phyloP scores from a whole-genome alignment of 2,113 vertebrate species.

The Spea multiplicata region DNA sequence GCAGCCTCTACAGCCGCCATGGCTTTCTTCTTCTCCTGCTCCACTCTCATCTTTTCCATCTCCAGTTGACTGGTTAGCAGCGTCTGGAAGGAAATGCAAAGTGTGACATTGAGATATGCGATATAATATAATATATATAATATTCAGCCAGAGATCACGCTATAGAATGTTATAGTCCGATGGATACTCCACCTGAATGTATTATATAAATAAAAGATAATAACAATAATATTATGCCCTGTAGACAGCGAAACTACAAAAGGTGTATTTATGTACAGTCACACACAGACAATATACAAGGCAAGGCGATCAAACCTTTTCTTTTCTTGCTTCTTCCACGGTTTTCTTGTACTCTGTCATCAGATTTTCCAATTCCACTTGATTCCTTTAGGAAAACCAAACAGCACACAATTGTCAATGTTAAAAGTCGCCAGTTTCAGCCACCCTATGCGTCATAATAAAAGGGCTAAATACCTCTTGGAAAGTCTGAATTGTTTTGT shows the following conservation, averaged over 20 bases:
- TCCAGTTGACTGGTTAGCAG: slow-evolving; percentile 88
- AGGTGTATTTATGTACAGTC: no score
- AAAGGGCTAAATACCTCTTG: no score
- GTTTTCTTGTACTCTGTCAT: slow-evolving; percentile 81
- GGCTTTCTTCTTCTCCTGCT: slow-evolving; percentile 94
- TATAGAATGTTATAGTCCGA: no score
- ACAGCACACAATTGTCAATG: background rate
- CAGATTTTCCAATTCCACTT: slow-evolving; percentile 86
- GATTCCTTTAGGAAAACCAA: slow-evolving; percentile 67
- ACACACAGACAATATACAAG: background rate
- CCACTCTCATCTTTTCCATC: slow-evolving; percentile 97
- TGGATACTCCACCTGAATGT: no score
- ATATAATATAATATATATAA: no score
- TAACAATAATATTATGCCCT: background rate
- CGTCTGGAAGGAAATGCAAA: slow-evolving; percentile 60
- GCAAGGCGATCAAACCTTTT: slow-evolving; percentile 87
- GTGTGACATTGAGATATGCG: no score
- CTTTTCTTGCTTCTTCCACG: slow-evolving; percentile 86
- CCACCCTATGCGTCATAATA: no score
- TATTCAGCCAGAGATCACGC: no score
- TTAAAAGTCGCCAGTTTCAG: no score
- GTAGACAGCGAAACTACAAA: no score
- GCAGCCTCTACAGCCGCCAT: slow-evolving; percentile 85
- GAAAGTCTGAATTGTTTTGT: no score
- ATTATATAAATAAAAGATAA: background rate